Conservation (phyloP, 2,888 invertebrate genomes). For the Pelosia muscerda region DNA sequence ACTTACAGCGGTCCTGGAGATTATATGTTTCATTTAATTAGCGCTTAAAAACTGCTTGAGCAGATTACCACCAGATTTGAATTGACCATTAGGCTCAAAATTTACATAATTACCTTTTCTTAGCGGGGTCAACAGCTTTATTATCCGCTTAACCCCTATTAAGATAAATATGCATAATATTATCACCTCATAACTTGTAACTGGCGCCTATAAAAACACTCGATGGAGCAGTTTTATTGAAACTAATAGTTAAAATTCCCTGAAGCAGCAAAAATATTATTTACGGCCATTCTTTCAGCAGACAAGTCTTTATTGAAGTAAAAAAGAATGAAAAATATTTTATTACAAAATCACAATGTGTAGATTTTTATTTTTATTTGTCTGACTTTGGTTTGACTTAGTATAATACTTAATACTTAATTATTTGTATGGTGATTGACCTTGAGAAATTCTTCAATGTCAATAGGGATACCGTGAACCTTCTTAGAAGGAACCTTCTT, state of each 20-base stretch:
- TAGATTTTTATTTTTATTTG: too few relatives aligned
- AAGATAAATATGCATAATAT: neutral
- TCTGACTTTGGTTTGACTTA: neutral
- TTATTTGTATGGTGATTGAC: neutral
- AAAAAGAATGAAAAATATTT: neutral
- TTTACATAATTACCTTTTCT: slow-evolving; percentile 2
- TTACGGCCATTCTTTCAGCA: neutral
- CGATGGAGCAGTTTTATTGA: neutral
- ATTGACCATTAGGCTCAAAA: too few relatives aligned
- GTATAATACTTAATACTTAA: neutral
- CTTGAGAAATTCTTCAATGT: too few relatives aligned
- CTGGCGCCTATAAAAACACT: neutral
- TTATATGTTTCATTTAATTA: too few relatives aligned
- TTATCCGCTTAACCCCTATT: neutral
- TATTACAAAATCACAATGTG: too few relatives aligned
- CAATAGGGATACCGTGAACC: too few relatives aligned
- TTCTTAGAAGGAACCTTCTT: too few relatives aligned
- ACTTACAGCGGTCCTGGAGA: too few relatives aligned
- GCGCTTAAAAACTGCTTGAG: too few relatives aligned
- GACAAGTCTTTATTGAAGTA: neutral
- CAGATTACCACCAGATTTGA: too few relatives aligned
- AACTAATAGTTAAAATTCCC: slow-evolving; percentile 1
- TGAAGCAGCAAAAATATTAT: neutral
- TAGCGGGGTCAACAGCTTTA: neutral
- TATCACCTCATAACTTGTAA: neutral